Conservation (phyloP, 2,113 vertebrate species). For the Brachyhypopomus occidentalis region DNA sequence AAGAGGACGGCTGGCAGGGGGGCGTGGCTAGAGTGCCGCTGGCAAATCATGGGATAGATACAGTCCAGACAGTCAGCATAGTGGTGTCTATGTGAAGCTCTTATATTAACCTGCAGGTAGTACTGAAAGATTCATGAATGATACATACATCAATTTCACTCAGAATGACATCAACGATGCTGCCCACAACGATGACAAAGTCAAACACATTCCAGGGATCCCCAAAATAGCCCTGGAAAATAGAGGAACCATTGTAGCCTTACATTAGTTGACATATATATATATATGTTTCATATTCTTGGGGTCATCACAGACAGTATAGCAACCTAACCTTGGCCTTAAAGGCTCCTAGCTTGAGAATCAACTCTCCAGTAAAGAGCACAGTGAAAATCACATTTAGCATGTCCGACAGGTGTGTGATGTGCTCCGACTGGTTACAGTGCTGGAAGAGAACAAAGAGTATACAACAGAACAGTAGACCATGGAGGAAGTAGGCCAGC, state of each 20-base stretch:
- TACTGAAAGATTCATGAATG: not conserved
- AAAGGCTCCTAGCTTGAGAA: constrained; percentile 88
- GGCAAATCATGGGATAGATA: constrained; percentile 30
- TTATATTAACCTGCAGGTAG: not conserved
- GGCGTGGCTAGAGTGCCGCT: constrained; percentile 24
- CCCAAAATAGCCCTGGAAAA: constrained; percentile 87
- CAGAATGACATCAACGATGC: constrained; percentile 91
- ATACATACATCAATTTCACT: constrained; percentile 88
- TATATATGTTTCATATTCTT: too few species aligned
- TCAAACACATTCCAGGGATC: constrained; percentile 97
- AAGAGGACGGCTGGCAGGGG: constrained; percentile 13
- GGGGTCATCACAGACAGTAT: not conserved
- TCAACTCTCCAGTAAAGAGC: constrained; percentile 90
- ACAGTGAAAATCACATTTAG: constrained; percentile 90
- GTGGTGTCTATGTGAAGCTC: not conserved
- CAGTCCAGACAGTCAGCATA: constrained; percentile 33
- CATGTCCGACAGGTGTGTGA: constrained; percentile 87
- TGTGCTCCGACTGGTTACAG: constrained; percentile 87
- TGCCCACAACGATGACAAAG: constrained; percentile 93
- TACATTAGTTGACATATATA: too few species aligned
- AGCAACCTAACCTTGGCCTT: constrained; percentile 82
- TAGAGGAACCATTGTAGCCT: not conserved
- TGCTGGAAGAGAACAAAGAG: constrained; percentile 72
- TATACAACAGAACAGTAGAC: not conserved
- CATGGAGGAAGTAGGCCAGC: not conserved